Evolutionary conservation across 2,888 invertebrate species (phyloP), one percentile per base, ranked within the genome.

Genomic region (Luperina testacea): DNA sequence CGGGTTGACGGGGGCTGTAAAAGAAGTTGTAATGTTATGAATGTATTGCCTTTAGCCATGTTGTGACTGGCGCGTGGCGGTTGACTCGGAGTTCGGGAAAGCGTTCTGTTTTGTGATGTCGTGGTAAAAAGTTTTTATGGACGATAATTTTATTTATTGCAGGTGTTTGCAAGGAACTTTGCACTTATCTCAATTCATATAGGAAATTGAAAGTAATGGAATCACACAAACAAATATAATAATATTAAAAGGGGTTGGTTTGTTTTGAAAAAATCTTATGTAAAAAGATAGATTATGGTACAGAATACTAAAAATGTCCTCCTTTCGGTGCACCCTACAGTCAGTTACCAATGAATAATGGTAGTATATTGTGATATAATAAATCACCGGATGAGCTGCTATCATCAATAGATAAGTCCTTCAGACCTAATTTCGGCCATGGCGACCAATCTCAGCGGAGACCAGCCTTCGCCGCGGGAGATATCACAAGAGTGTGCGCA

Each of bases 21-120:
- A 68, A 75, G 69, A 81, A 78, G 64, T 84, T 72, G 69, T 72
- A 69, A 81, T 74, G 57, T 77, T 63, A 77, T 74, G 48, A 68
- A 74, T 77, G 61, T 77, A 61, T 81, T 71, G 61, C 72, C n/a
- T 38, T 24, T 61, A 7, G 38, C 51, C 48, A 48, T 77, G 73
- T 73, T n/a, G 48, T 63, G 64, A 38, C 65, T 70, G 71, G 59
- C 45, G 45, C 45, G 45, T 45, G 45, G 45, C 51, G 38, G 27
- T 63, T 73, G 27, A n/a, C 20, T 57, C 57, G 42, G 51, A 61
- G 70, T 72, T 70, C 0, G 15, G 38, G 8, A 61, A 63, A 45
- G 9, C 6, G 38, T 75, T 53, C 27, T 72, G 65, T 67, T 64
- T 61, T 38, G 27, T 42, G 17, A 64, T 42, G 51, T 13, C 32